Conservation (phyloP, 2,113 vertebrate species). For the Symphodus melops region DNA sequence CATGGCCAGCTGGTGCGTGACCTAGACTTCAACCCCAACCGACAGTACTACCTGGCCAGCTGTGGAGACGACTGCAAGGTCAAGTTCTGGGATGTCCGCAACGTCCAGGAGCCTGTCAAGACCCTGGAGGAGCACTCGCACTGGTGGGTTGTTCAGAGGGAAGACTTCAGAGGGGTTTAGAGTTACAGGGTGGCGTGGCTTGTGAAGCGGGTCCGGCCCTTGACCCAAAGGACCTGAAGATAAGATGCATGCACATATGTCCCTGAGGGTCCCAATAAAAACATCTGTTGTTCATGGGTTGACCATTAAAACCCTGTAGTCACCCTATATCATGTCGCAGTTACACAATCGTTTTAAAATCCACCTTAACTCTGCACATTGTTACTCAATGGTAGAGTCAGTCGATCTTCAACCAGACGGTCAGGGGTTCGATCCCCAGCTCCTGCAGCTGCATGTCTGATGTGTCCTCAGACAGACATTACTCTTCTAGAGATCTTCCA, state of each 20-base stretch:
- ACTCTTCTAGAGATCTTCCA: no score
- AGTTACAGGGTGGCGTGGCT: no score
- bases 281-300: background rate
- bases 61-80: constrained; percentile 99
- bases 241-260: background rate
- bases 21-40: constrained; percentile 99
- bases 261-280: background rate
- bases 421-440: no score
- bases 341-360: no score
- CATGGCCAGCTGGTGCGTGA: constrained; percentile 97
- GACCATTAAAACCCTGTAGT: no score
- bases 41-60: constrained; percentile 97
- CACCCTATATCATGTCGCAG: no score
- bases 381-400: no score
- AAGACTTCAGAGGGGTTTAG: background rate
- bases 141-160: constrained; percentile 85
- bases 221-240: constrained; percentile 1
- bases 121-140: constrained; percentile 97
- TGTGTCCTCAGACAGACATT: no score
- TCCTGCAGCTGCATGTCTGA: no score
- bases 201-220: background rate
- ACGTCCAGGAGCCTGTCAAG: constrained; percentile 91
- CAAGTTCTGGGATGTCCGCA: constrained; percentile 98
- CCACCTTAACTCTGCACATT: no score
- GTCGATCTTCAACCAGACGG: no score